Conservation (phyloP, 2,797 vertebrate species). For the Muraenolepis orangiensis region DNA sequence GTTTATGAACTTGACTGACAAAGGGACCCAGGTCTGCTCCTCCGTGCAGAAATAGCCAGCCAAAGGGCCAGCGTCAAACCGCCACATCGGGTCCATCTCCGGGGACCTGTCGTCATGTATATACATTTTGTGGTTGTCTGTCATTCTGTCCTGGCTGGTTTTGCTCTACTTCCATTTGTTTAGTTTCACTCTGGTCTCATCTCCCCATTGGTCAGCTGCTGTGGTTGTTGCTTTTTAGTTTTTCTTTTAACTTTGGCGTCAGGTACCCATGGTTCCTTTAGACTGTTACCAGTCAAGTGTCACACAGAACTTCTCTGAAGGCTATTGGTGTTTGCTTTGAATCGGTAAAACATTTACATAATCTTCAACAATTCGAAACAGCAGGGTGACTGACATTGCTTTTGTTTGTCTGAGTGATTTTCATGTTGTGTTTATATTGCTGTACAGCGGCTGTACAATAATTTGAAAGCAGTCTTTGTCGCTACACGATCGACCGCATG, state of each 20-base stretch:
- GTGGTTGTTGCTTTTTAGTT: not conserved
- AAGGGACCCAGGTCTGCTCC: slow-evolving; percentile 28
- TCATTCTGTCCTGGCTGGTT: slow-evolving; percentile 6
- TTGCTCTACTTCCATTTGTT: not conserved
- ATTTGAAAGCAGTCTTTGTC: too few species aligned
- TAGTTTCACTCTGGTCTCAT: slow-evolving; percentile 24
- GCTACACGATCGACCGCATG: too few species aligned
- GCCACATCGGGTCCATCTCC: slow-evolving; percentile 28
- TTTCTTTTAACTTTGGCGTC: slow-evolving; percentile 14
- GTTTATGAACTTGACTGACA: slow-evolving; percentile 45
- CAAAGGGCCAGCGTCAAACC: slow-evolving; percentile 35
- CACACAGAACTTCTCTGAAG: slow-evolving; percentile 26
- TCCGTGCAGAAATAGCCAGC: slow-evolving; percentile 37
- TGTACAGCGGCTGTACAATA: too few species aligned
- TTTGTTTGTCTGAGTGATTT: not conserved
- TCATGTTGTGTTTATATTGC: not conserved
- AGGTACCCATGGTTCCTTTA: slow-evolving; percentile 33
- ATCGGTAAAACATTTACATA: not conserved
- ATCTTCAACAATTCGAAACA: not conserved
- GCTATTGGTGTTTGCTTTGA: slow-evolving; percentile 18
- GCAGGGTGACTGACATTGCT: not conserved
- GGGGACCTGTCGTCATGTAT: slow-evolving; percentile 6
- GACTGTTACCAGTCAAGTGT: not conserved
- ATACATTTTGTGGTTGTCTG: not conserved
- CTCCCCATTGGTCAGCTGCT: not conserved